Base-by-base conservation (phyloP, 2,113 vertebrate genomes). In the Pseudorectes ferrugineus region DNA sequence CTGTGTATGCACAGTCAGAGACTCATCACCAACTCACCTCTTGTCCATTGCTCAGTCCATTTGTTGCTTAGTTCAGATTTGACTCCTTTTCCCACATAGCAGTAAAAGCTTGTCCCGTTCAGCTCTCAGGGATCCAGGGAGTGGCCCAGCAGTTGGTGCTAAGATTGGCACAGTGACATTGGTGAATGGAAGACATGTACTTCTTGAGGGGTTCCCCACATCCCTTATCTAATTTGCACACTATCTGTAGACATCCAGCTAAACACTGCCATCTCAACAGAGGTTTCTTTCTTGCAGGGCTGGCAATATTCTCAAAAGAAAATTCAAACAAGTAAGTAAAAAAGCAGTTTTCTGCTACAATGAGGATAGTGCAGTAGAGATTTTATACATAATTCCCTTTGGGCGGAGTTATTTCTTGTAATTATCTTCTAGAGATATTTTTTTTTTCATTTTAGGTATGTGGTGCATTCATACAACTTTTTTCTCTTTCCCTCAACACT, bases 381-480 rank as follows among this genome's bases (percentile, higher is more conserved):
- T 77, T 49, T 58, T 68, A 35, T 35, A 9, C 29, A 18, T 36
- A 13, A 54, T 26, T 21, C 62, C 22, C 20, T 15, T 42, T 46
- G 29, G 57, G 36, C 1, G 0, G 23, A 76, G 35, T 76, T 88
- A 46, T 9, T 76, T 72, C 51, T 42, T 63, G 31, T 77, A 10
- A n/a, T 67, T 31, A 24, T 43, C 15, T 78, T 82, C 55, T 57
- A 75, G 48, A 77, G 29, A 45, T 23, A 8, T 63, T 62, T 94
- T 78, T 40, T 26, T 77, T 88, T 55, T 45, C 6, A 4, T 82
- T 88, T 43, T 81, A 98, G 98, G 95, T 98, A 98, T 59, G 17
- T 97, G 51, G 97, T 97, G 22, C 97, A 98, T 91, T 97, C 97
- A 0, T 98, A 96, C 90, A 98, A 98, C 92, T 98, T 98, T 52